Base-by-base conservation (phyloP, 2,113 vertebrate species). In the Myrmecophaga tridactyla region DNA sequence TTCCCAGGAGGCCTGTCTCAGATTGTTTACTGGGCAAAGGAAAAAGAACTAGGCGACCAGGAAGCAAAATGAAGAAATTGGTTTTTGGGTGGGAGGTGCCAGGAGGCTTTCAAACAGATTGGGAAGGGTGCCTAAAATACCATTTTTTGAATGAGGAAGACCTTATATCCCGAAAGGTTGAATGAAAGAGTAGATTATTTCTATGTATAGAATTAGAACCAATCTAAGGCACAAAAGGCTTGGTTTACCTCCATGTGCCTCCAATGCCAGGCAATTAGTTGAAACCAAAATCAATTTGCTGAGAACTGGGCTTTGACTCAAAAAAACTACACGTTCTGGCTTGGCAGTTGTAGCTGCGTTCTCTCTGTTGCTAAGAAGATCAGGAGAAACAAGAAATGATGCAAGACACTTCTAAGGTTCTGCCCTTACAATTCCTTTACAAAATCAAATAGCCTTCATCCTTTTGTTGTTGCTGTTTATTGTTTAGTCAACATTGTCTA, bases 261-360 rank as follows among this genome's bases (percentile, higher is more conserved):
- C 43, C 1, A 41, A 69, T 51, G 56, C 83, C 76, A 96, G 62
- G 53, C 78, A 89, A 82, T 95, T 94, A 96, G 65, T 27, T 77
- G 67, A 96, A 96, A 92, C 48, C 13, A 94, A 92, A 88, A 94
- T 75, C 95, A 87, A 15, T 93, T 94, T 96, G 53, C 84, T 69
- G 41, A 95, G 48, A 89, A 9, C 73, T 93, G 76, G 72, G 65
- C 80, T 97, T 96, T 72, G 58, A 84, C 41, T 92, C 69, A 94
- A 84, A 94, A 13, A 73, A 20, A 3, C 1, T 23, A 29, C 9
- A 56, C 76, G 20, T 87, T 95, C 65, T 89, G 75, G 23, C 75
- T 65, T 51, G 25, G 56, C 31, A 67, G 25, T 70, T 76, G 7
- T 56, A 62, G 27, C 25, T 78, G 15, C 25, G 60, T 65, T 94